Percentiles rank a stretch among this genome's conserved stretches.
These are phyloP conservation scores for Zoanthus sociatus DNA, from an alignment of 92 coral and sea anemone species.

Conservation along the genomic window DNA sequence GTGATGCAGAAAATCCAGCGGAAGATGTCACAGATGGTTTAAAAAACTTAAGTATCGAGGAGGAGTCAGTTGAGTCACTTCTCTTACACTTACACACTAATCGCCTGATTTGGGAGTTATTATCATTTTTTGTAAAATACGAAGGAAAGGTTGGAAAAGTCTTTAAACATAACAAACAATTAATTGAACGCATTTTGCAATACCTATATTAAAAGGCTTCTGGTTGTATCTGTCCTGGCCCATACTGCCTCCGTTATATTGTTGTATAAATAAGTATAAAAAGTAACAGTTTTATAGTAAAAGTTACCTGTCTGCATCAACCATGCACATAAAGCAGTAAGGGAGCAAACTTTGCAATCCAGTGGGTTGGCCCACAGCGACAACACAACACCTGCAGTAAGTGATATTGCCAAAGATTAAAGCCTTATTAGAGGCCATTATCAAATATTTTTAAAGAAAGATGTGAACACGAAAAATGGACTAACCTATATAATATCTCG, in stretches of 20 bases:
- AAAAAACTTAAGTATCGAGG: background rate
- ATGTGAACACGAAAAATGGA: background rate
- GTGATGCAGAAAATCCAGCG: background rate
- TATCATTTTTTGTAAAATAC: background rate
- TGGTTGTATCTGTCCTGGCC: conserved; percentile 3
- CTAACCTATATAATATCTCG: background rate
- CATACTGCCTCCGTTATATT: background rate
- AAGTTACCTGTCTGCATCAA: conserved; percentile 25
- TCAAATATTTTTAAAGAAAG: background rate
- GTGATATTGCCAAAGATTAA: background rate
- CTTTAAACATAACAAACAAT: background rate
- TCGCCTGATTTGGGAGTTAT: background rate
- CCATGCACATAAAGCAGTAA: conserved; percentile 27
- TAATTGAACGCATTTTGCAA: background rate
- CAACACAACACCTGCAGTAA: conserved; percentile 16
- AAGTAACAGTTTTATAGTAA: background rate
- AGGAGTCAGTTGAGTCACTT: background rate
- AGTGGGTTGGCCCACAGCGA: conserved; percentile 25
- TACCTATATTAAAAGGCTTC: background rate
- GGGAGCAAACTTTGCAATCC: background rate
- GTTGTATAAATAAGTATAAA: background rate
- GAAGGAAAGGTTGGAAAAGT: background rate
- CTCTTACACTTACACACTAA: conserved; percentile 8
- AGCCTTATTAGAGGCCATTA: background rate
- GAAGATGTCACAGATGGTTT: background rate